Base-by-base conservation (phyloP, 2,113 vertebrate genomes). In the Microtus richardsoni region DNA sequence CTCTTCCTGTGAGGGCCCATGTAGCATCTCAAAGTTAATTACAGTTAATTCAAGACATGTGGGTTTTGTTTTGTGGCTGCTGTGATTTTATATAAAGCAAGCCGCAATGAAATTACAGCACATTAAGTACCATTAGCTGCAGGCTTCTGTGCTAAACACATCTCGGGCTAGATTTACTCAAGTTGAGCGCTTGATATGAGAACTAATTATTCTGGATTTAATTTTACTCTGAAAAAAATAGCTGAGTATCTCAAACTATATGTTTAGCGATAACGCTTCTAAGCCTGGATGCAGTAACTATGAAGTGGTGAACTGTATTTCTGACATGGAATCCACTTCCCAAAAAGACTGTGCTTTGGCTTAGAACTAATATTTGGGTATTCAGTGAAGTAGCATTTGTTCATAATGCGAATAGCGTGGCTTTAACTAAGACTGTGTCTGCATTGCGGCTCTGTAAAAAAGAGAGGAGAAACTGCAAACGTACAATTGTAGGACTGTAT, bases 81-180 rank as follows among this genome's bases (percentile, higher is more conserved):
- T 78, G 7, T 30, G 39, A 74, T 44, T 83, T 97, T 93, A 95
- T 89, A 87, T 93, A 93, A 79, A 93, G 11, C 78, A 82, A 82
- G 68, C 44, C 5, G 9, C 39, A 93, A 62, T 36, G 33, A 68
- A 78, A 78, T 80, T 0, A 1, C n/a, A 64, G 33, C 3, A 6
- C 36, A 49, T 74, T 14, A 47, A 73, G 60, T 24, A 62, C 47
- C 49, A 82, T 71, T 92, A 58, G 33, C 77, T 62, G 84, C 62
- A 82, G 36, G 24, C 77, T 91, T 91, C n/a, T 49, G 58, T 28
- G 47, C 70, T 73, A 9, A 70, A 49, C 12, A 52, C 71, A 21
- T 4, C 60, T 28, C 44, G 17, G 78, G n/a, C 60, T 79, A 58
- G 39, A 82, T 75, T 92, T 88, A 60, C 58, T 92, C 47, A 71